Percentiles rank a stretch among this genome's conserved stretches.
Evolutionary conservation across 2,113 vertebrate species (phyloP).

Genomic region (Nannospalax galili): DNA sequence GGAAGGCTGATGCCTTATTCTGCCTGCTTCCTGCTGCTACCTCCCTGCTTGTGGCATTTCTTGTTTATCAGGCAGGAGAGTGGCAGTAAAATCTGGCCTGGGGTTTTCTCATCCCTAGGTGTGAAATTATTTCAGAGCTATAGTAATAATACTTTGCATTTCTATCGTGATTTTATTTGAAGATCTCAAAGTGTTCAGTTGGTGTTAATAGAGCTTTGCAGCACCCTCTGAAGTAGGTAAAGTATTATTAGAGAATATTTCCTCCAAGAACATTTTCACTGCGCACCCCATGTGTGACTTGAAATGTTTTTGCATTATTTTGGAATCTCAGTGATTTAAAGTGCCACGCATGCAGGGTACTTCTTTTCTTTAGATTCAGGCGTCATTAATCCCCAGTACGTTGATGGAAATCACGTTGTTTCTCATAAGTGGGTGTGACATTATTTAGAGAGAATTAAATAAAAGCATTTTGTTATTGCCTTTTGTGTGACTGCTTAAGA

Average conservation of each 20-base stretch:
- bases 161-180: slow-evolving; percentile 76
- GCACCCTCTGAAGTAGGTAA: slow-evolving; percentile 72
- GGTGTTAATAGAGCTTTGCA: slow-evolving; percentile 78
- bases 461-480: slow-evolving; percentile 19
- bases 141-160: slow-evolving; percentile 79
- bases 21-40: slow-evolving; percentile 46
- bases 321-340: slow-evolving; percentile 63
- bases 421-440: slow-evolving; percentile 29
- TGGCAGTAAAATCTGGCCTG: slow-evolving; percentile 73
- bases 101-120: slow-evolving; percentile 78
- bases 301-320: slow-evolving; percentile 73
- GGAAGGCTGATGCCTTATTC: slow-evolving; percentile 65
- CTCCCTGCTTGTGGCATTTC: slow-evolving; percentile 46
- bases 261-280: slow-evolving; percentile 67
- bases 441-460: slow-evolving; percentile 60
- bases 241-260: slow-evolving; percentile 74
- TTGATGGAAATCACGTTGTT: slow-evolving; percentile 17
- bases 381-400: slow-evolving; percentile 4
- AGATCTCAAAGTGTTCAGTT: slow-evolving; percentile 73
- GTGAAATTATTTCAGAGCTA: slow-evolving; percentile 79
- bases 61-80: slow-evolving; percentile 73
- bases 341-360: not conserved
- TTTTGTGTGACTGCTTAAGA: slow-evolving; percentile 52
- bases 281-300: slow-evolving; percentile 65
- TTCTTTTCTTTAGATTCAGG: slow-evolving; percentile 18